These are phyloP conservation scores for Puffinus mauretanicus DNA, from an alignment of 2,113 vertebrate genomes.

Conservation along the genomic window DNA sequence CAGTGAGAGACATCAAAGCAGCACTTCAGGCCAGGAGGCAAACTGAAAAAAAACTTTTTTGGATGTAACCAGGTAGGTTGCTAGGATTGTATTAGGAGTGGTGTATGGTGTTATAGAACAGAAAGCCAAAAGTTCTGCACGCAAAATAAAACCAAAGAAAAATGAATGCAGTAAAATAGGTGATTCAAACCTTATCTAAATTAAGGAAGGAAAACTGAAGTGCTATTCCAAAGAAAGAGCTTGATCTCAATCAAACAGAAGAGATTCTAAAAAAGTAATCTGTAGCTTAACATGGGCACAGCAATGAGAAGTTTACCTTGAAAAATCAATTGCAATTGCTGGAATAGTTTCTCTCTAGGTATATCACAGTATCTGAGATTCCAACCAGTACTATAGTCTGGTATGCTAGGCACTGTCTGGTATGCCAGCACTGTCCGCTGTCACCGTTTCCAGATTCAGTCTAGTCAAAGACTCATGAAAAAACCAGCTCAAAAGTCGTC, in stretches of 20 bases:
- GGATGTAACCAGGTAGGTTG: background rate
- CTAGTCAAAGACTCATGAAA: background rate
- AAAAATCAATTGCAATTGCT: background rate
- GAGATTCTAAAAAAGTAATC: background rate
- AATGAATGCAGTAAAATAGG: background rate
- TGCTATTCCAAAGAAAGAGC: background rate
- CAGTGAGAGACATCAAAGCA: background rate
- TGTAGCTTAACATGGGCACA: background rate
- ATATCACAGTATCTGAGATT: background rate
- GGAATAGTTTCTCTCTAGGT: background rate
- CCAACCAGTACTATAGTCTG: background rate
- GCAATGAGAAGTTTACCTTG: background rate
- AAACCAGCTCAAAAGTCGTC: background rate
- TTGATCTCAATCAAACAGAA: background rate
- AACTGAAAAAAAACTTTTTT: background rate
- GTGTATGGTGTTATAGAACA: background rate
- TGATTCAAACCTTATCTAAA: background rate
- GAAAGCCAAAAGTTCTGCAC: background rate
- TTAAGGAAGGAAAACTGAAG: background rate
- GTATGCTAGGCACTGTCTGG: background rate
- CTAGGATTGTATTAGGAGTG: background rate
- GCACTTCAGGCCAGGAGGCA: background rate
- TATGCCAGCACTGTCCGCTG: background rate
- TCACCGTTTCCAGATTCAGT: background rate
- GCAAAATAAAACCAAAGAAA: background rate